A percentile compares a stretch with the other conserved stretches of the same genome.
phyloP scores from a whole-genome alignment of 2,113 vertebrate genomes.

The Nothobranchius kuhntae region DNA sequence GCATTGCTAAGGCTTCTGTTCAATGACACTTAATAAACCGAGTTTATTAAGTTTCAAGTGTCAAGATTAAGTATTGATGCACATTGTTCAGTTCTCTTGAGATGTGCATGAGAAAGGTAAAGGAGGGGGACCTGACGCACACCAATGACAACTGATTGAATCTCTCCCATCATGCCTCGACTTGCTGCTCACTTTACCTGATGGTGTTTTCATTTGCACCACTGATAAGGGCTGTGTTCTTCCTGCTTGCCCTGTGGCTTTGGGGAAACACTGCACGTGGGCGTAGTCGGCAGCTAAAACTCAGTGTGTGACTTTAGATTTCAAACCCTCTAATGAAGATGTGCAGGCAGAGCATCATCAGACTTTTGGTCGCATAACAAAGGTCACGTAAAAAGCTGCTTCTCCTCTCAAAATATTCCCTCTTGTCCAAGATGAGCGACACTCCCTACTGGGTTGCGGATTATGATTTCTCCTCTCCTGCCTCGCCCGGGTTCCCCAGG shows the following conservation, averaged over 20 bases:
- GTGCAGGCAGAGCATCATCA: background rate
- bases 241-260: conserved; percentile 20
- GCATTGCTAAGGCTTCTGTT: background rate
- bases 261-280: conserved; percentile 16
- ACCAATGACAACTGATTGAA: conserved; percentile 35
- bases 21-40: conserved; percentile 14
- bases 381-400: background rate
- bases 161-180: conserved; percentile 23
- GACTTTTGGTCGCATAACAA: conserved; percentile 14
- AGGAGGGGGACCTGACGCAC: conserved; percentile 6
- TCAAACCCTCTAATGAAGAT: background rate
- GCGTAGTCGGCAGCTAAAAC: conserved; percentile 15
- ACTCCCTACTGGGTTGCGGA: conserved; percentile 79
- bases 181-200: conserved; percentile 35
- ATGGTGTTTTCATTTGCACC: conserved; percentile 40
- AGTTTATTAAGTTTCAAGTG: background rate
- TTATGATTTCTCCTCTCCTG: conserved; percentile 73
- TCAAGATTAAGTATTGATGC: conserved; percentile 16
- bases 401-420: background rate
- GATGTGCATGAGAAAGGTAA: conserved; percentile 1
- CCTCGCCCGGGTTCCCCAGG: conserved; percentile 66
- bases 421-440: conserved; percentile 81
- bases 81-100: background rate
- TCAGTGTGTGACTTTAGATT: conserved; percentile 14
- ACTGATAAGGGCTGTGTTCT: conserved; percentile 22